These are phyloP conservation scores for Alca torda DNA, from an alignment of 2,797 vertebrate genomes.

Conservation along the genomic window DNA sequence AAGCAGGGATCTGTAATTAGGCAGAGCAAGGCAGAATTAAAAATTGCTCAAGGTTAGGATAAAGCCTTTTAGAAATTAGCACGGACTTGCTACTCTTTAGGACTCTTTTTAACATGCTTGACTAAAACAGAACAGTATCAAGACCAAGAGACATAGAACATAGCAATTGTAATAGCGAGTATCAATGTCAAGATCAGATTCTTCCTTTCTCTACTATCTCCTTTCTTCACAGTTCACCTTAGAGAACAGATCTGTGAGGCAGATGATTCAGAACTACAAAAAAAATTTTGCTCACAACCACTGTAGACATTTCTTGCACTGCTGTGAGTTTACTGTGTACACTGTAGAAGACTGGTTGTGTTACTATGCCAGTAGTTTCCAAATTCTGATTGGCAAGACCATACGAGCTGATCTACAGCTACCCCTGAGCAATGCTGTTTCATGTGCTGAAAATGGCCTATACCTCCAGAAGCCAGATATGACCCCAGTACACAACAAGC, in stretches of 20 bases:
- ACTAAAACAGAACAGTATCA: neutral
- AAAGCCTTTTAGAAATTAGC: neutral
- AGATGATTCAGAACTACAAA: neutral
- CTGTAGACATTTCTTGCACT: neutral
- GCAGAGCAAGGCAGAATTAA: neutral
- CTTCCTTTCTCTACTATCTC: neutral
- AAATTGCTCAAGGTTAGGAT: neutral
- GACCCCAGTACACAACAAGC: neutral
- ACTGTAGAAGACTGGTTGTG: neutral
- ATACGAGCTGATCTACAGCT: neutral
- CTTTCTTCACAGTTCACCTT: neutral
- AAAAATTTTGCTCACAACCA: neutral
- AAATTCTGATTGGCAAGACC: neutral
- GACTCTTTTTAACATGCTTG: neutral
- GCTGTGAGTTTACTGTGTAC: neutral
- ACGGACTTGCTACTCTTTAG: neutral
- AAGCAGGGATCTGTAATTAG: neutral
- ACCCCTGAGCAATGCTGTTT: neutral
- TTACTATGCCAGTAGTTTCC: neutral
- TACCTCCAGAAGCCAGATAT: neutral
- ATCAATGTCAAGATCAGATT: neutral
- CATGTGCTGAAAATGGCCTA: neutral
- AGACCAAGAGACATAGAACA: neutral
- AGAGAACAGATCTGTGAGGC: neutral
- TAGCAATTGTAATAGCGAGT: neutral